Percentiles rank a stretch among this genome's conserved stretches.
Evolutionary conservation across 2,797 vertebrate genomes (phyloP).

Genomic region (Pogonophryne albipinna): DNA sequence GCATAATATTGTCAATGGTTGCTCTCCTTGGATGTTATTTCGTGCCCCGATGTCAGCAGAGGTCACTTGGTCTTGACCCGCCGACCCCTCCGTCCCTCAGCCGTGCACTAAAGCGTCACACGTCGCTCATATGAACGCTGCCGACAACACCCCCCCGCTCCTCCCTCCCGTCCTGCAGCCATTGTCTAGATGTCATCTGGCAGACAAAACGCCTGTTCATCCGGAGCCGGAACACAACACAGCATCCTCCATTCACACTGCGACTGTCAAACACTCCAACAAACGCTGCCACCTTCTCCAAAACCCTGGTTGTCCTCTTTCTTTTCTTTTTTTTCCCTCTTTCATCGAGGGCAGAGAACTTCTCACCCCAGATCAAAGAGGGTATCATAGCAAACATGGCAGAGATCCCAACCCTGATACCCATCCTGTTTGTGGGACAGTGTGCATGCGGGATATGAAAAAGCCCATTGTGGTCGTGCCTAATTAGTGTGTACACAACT

Average conservation of each 20-base stretch:
- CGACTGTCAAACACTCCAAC: conserved; percentile 69
- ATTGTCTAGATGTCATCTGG: conserved; percentile 79
- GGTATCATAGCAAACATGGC: conserved; percentile 79
- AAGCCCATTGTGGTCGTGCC: conserved; percentile 77
- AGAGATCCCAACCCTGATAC: conserved; percentile 67
- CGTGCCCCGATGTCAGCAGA: conserved; percentile 57
- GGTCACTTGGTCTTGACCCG: conserved; percentile 68
- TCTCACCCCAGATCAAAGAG: conserved; percentile 80
- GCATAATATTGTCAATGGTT: conserved; percentile 20
- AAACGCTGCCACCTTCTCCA: conserved; percentile 61
- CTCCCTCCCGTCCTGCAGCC: conserved; percentile 50
- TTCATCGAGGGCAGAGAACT: conserved; percentile 63
- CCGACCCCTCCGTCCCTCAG: conserved; percentile 71
- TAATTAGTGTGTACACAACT: conserved; percentile 84
- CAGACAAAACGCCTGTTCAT: conserved; percentile 79
- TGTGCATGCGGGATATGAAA: conserved; percentile 67
- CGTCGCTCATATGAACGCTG: conserved; percentile 59
- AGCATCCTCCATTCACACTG: conserved; percentile 75
- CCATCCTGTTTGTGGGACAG: conserved; percentile 43
- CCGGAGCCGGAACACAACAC: conserved; percentile 75
- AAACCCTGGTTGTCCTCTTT: conserved; percentile 35
- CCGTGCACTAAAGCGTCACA: conserved; percentile 66
- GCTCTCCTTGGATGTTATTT: conserved; percentile 29
- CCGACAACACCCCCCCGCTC: not conserved
- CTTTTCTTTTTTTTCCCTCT: conserved; percentile 12